phyloP scores from a whole-genome alignment of 2,888 invertebrate species.

The Zelleria hepariella region DNA sequence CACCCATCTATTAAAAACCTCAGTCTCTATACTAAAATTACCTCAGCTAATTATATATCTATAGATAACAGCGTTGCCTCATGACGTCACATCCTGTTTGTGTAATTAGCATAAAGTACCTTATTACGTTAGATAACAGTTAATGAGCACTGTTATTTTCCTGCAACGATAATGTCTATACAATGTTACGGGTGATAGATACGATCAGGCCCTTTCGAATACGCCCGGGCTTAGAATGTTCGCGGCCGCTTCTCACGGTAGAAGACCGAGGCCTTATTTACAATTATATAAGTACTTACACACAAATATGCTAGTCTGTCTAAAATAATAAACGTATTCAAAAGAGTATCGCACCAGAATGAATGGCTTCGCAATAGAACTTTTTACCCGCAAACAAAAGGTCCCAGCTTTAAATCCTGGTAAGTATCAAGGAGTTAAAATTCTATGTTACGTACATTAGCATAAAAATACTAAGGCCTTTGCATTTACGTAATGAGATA shows the following conservation, averaged over 20 bases:
- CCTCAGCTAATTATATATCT: not conserved
- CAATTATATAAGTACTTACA: not conserved
- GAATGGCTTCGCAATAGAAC: too few species aligned
- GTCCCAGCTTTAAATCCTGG: too few species aligned
- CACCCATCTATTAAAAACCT: too few species aligned
- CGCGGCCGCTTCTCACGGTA: not conserved
- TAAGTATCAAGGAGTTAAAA: too few species aligned
- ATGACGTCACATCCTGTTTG: slow-evolving; percentile 50
- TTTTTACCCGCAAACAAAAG: too few species aligned
- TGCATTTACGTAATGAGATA: too few species aligned
- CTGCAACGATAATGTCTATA: slow-evolving; percentile 18
- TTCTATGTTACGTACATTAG: too few species aligned
- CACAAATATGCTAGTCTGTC: too few species aligned
- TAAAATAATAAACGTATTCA: too few species aligned
- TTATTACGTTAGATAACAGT: slow-evolving; percentile 57
- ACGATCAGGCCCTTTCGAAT: not conserved
- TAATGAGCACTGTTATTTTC: slow-evolving; percentile 39
- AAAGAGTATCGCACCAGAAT: too few species aligned
- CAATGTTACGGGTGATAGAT: not conserved
- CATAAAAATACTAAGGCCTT: too few species aligned
- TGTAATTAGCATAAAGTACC: slow-evolving; percentile 62
- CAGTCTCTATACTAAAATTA: not conserved
- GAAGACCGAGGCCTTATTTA: not conserved
- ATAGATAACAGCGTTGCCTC: slow-evolving; percentile 32
- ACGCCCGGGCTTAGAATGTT: not conserved